Conservation (phyloP, 2,888 invertebrate genomes). For the Melanostoma scalare region DNA sequence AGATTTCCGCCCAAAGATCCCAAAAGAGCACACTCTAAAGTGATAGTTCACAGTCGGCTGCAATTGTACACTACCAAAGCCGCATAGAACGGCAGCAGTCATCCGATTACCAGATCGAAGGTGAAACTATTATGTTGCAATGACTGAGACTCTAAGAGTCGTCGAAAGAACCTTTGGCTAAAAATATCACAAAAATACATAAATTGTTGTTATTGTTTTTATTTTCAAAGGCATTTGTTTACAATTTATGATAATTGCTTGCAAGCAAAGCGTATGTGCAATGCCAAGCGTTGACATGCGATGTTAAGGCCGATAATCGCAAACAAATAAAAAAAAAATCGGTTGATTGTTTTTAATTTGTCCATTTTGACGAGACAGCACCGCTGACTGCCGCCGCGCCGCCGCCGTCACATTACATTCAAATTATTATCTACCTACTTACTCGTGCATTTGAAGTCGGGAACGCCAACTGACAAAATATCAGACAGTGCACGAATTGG, state of each 20-base stretch:
- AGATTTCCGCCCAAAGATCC: slow-evolving; percentile 71
- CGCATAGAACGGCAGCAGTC: neutral
- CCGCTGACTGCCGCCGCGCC: slow-evolving; percentile 4
- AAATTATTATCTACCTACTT: slow-evolving; percentile 23
- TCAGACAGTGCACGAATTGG: slow-evolving; percentile 2
- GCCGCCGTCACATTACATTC: slow-evolving; percentile 43
- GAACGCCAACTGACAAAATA: slow-evolving; percentile 24
- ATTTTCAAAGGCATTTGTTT: slow-evolving; percentile 46
- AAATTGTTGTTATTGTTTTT: slow-evolving; percentile 28
- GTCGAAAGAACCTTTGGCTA: slow-evolving; percentile 23
- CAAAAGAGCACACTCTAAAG: slow-evolving; percentile 40
- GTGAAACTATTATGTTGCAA: slow-evolving; percentile 45
- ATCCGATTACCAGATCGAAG: slow-evolving; percentile 35
- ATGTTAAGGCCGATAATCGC: slow-evolving; percentile 40
- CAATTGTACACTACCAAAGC: slow-evolving; percentile 9
- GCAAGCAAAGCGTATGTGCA: slow-evolving; percentile 47
- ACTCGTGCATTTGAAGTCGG: neutral
- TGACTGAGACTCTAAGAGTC: slow-evolving; percentile 28
- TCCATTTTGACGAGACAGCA: slow-evolving; percentile 43
- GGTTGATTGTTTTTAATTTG: slow-evolving; percentile 71
- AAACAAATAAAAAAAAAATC: slow-evolving; percentile 44
- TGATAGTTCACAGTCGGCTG: slow-evolving; percentile 19
- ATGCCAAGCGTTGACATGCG: slow-evolving; percentile 52
- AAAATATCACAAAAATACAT: slow-evolving; percentile 46
- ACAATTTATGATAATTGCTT: slow-evolving; percentile 66